These are phyloP conservation scores for Colletes latitarsis DNA, from an alignment of 1,140 invertebrate species.

Conservation along the genomic window DNA sequence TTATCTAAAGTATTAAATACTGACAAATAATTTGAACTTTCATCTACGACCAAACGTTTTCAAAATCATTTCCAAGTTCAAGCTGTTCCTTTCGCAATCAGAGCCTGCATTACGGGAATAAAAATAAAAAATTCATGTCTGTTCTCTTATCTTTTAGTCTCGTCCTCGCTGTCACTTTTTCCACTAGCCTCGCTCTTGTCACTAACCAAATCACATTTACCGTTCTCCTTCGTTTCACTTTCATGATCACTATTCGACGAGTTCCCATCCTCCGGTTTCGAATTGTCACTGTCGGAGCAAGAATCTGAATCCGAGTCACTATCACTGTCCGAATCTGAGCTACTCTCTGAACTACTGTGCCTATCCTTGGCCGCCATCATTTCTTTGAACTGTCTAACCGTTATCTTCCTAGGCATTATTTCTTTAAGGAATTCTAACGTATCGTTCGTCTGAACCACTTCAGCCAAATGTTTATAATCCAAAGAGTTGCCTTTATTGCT, in stretches of 20 bases:
- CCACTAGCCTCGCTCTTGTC: constrained; percentile 69
- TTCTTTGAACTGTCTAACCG: constrained; percentile 85
- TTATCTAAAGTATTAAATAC: constrained; percentile 14
- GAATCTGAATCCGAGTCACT: constrained; percentile 77
- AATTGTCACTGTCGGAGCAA: constrained; percentile 68
- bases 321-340: constrained; percentile 77
- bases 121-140: background rate
- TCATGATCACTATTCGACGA: constrained; percentile 62
- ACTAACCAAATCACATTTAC: constrained; percentile 67
- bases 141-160: constrained; percentile 57
- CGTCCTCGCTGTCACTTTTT: constrained; percentile 74
- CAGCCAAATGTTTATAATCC: constrained; percentile 87
- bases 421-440: constrained; percentile 86
- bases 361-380: constrained; percentile 84
- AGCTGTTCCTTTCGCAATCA: constrained; percentile 8
- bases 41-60: background rate
- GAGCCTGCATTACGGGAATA: background rate
- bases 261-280: constrained; percentile 55
- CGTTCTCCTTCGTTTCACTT: constrained; percentile 71
- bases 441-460: constrained; percentile 85
- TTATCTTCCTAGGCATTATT: constrained; percentile 88
- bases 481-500: constrained; percentile 78
- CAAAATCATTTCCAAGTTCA: background rate
- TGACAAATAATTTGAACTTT: background rate
- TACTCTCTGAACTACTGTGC: constrained; percentile 71